These are phyloP conservation scores for Cyrtonyx montezumae DNA, from an alignment of 2,113 vertebrate species.

Conservation along the genomic window DNA sequence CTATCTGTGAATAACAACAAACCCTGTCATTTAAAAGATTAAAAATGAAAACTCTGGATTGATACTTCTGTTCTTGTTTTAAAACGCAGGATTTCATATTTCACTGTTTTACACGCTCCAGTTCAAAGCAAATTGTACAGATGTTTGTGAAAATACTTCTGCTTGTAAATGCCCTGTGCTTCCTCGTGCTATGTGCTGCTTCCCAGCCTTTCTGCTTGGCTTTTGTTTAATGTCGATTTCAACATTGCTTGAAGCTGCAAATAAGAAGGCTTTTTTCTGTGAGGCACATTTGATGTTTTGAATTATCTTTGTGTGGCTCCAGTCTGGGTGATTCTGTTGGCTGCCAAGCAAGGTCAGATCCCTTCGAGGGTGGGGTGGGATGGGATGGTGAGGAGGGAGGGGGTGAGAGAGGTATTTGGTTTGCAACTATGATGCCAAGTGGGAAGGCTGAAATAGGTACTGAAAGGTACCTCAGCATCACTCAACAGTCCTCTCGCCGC, in stretches of 20 bases:
- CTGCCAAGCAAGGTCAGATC: background rate
- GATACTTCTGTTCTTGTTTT: background rate
- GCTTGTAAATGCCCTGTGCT: background rate
- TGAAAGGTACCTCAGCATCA: background rate
- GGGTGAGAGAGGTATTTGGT: background rate
- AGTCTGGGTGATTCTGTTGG: background rate
- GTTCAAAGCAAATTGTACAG: background rate
- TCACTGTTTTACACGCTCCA: background rate
- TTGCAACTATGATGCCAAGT: background rate
- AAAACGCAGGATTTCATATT: background rate
- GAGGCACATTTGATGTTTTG: background rate
- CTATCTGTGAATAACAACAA: background rate
- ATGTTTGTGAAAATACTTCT: background rate
- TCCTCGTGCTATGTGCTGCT: background rate
- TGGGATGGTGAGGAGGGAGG: background rate
- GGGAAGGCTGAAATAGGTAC: background rate
- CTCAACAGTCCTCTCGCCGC: background rate
- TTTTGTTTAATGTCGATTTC: background rate
- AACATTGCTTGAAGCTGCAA: background rate
- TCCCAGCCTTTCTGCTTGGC: background rate
- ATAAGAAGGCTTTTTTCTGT: background rate
- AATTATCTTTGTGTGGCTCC: background rate
- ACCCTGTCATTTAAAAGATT: background rate
- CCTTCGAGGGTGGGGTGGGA: fast-evolving
- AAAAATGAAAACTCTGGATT: background rate